A percentile compares a stretch with the other conserved stretches of the same genome.
phyloP scores from a whole-genome alignment of 2,113 vertebrate genomes.

The Pteronura brasiliensis region DNA sequence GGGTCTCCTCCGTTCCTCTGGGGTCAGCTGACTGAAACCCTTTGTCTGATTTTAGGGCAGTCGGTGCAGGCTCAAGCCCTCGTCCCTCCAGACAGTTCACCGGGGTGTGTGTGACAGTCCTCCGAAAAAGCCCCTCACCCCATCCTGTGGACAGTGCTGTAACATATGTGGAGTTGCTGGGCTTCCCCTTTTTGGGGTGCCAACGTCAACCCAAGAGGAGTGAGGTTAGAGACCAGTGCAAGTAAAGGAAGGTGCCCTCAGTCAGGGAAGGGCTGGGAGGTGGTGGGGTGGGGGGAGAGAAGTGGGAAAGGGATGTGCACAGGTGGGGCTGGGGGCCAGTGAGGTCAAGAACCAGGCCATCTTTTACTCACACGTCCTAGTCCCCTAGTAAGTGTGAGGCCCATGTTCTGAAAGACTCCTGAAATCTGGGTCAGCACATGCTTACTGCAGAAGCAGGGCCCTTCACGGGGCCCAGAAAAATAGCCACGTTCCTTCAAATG shows the following conservation, averaged over 20 bases:
- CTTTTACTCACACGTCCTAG: accelerated
- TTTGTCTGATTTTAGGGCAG: neutral
- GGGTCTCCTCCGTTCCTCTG: neutral
- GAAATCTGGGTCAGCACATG: neutral
- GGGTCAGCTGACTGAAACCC: neutral
- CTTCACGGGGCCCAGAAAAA: neutral
- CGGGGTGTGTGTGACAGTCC: accelerated
- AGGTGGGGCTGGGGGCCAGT: neutral
- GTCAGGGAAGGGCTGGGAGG: neutral
- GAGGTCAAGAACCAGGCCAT: neutral
- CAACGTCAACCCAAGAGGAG: neutral
- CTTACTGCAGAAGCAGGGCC: neutral
- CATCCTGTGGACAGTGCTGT: neutral
- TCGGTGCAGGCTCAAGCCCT: neutral
- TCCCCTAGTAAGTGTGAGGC: neutral
- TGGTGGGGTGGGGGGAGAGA: no score
- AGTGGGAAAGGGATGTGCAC: neutral
- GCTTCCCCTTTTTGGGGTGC: neutral
- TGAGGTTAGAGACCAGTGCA: neutral
- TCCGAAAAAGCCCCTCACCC: neutral
- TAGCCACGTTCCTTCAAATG: neutral
- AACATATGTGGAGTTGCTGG: no score
- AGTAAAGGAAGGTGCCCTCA: neutral
- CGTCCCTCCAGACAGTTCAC: neutral
- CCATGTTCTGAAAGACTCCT: neutral